Evolutionary conservation across 1,140 invertebrate species (phyloP).

Genomic region (Ceratina calcarata): DNA sequence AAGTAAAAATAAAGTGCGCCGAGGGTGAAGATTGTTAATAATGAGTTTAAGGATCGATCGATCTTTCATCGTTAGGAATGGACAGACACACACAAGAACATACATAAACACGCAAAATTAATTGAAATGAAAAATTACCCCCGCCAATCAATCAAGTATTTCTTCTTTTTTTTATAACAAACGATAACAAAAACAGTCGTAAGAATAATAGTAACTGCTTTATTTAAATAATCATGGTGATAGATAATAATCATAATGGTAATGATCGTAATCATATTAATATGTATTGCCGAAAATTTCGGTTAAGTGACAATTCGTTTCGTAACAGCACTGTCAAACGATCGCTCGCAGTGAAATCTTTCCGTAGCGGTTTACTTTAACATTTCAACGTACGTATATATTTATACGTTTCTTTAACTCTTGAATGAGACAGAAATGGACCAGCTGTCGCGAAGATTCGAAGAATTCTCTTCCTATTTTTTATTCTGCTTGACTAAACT

Average conservation of each 20-base stretch:
- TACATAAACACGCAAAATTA: background rate
- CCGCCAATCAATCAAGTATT: background rate
- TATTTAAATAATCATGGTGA: slow-evolving; percentile 68
- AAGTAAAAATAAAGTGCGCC: slow-evolving; percentile 64
- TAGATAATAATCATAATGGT: slow-evolving; percentile 40
- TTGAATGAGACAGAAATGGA: slow-evolving; percentile 45
- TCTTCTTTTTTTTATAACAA: slow-evolving; percentile 15
- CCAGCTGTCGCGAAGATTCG: slow-evolving; percentile 1
- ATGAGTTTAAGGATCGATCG: background rate
- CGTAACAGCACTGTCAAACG: slow-evolving; percentile 49
- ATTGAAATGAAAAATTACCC: background rate
- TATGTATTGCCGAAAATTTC: slow-evolving; percentile 62
- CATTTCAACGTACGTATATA: slow-evolving; percentile 45
- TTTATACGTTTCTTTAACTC: slow-evolving; percentile 16
- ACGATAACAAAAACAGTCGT: slow-evolving; percentile 55
- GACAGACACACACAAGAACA: background rate
- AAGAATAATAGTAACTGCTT: slow-evolving; percentile 69
- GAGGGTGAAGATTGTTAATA: slow-evolving; percentile 38
- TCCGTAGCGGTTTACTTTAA: background rate
- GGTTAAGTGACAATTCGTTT: slow-evolving; percentile 61
- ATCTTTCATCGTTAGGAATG: background rate
- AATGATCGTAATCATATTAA: slow-evolving; percentile 43
- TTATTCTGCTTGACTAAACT: background rate
- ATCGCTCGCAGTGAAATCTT: slow-evolving; percentile 33
- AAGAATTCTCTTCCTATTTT: background rate